Percentiles rank a stretch among this genome's conserved stretches.
Conservation (phyloP, 2,797 vertebrate genomes). For the Pangasius djambal region DNA sequence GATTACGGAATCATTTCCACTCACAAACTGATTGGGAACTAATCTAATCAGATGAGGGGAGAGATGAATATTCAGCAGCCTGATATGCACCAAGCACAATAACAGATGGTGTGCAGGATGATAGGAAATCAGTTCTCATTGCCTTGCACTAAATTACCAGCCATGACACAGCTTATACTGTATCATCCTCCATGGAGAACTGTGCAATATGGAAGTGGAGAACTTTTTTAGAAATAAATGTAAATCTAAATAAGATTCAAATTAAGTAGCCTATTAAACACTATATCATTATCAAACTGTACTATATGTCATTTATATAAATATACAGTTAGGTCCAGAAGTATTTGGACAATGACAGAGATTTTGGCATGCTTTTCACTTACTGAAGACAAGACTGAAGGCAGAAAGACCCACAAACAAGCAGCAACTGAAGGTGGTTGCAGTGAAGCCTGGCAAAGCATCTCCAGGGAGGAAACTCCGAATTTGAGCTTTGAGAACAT, state of each 20-base stretch:
- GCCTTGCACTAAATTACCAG: slow-evolving; percentile 65
- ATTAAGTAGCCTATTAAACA: neutral
- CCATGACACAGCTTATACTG: slow-evolving; percentile 56
- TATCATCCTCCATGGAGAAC: slow-evolving; percentile 36
- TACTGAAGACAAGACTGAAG: too few relatives aligned
- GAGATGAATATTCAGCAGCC: slow-evolving; percentile 81
- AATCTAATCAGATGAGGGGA: slow-evolving; percentile 79
- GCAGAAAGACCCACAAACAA: too few relatives aligned
- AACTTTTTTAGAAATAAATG: slow-evolving; percentile 15
- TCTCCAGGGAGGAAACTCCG: too few relatives aligned
- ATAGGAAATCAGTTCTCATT: slow-evolving; percentile 65
- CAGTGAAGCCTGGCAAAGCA: too few relatives aligned
- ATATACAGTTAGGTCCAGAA: too few relatives aligned
- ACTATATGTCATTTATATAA: neutral
- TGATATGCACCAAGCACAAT: slow-evolving; percentile 70
- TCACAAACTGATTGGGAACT: slow-evolving; percentile 72
- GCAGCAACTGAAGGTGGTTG: too few relatives aligned
- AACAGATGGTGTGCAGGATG: slow-evolving; percentile 79
- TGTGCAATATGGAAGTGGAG: neutral
- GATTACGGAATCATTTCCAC: slow-evolving; percentile 65
- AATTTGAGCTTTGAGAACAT: too few relatives aligned
- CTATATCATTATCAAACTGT: neutral
- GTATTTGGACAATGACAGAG: too few relatives aligned
- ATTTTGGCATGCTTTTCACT: too few relatives aligned
- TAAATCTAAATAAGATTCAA: neutral